Conservation (phyloP, 2,113 vertebrate species). For the Empidonax traillii region DNA sequence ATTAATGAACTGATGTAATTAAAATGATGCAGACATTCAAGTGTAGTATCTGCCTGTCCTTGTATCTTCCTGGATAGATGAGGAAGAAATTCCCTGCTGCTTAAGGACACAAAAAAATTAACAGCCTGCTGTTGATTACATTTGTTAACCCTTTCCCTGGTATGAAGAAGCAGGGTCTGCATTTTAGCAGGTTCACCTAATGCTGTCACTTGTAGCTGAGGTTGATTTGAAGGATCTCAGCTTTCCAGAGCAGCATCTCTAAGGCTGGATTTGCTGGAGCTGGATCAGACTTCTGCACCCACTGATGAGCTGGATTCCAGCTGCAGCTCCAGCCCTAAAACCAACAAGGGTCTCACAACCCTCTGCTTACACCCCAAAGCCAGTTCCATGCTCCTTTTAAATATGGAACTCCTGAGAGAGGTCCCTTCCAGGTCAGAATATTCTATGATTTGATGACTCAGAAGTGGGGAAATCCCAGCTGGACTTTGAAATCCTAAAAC, state of each 20-base stretch:
- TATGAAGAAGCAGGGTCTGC: background rate
- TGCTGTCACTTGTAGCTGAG: background rate
- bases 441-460: background rate
- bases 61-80: slow-evolving; percentile 55
- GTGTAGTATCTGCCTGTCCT: slow-evolving; percentile 56
- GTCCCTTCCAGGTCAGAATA: background rate
- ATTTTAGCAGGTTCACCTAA: background rate
- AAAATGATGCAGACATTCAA: slow-evolving; percentile 63
- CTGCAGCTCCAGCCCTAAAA: background rate
- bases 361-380: background rate
- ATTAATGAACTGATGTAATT: slow-evolving; percentile 66
- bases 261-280: background rate
- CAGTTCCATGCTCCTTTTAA: background rate
- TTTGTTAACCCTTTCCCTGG: slow-evolving; percentile 38
- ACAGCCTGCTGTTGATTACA: slow-evolving; percentile 54
- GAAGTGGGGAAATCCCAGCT: background rate
- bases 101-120: slow-evolving; percentile 58
- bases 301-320: background rate
- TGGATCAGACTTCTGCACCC: background rate
- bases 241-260: background rate
- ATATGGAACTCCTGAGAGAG: background rate
- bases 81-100: slow-evolving; percentile 65
- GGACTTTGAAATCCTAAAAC: background rate
- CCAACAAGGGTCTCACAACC: background rate
- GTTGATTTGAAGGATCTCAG: background rate